Conservation (phyloP, 2,797 vertebrate species). For the Australoheros facetus region DNA sequence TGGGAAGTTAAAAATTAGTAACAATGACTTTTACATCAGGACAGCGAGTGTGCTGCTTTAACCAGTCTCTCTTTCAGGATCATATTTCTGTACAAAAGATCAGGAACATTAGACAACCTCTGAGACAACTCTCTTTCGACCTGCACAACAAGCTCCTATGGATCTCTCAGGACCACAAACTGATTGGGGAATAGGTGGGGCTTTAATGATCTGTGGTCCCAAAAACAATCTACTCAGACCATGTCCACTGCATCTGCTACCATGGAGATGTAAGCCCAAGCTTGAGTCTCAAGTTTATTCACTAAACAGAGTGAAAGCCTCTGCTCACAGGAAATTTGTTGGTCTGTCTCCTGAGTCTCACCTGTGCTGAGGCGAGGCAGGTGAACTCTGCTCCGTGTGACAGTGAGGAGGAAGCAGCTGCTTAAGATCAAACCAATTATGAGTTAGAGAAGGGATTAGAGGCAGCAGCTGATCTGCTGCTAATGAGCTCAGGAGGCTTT, state of each 20-base stretch:
- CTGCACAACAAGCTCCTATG: neutral
- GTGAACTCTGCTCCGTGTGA: neutral
- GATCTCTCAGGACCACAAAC: neutral
- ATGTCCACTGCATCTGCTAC: neutral
- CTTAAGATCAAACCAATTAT: slow-evolving; percentile 84
- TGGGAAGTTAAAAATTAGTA: no score
- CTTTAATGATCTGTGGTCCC: neutral
- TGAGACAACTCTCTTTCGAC: neutral
- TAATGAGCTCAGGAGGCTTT: slow-evolving; percentile 91
- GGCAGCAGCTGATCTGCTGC: slow-evolving; percentile 80
- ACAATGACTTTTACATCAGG: no score
- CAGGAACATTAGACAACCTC: neutral
- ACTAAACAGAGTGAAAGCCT: neutral
- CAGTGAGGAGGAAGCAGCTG: slow-evolving; percentile 28
- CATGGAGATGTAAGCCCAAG: no score
- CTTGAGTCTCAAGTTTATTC: neutral
- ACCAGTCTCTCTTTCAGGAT: neutral
- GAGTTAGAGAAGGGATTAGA: slow-evolving; percentile 84
- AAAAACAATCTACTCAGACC: neutral
- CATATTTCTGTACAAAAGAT: neutral
- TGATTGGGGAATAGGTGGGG: no score
- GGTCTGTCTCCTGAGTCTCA: neutral
- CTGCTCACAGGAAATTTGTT: neutral
- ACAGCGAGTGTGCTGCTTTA: neutral
- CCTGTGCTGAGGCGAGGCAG: neutral